Conservation (phyloP, 2,797 vertebrate genomes). For the Paramormyrops hopkinsi region DNA sequence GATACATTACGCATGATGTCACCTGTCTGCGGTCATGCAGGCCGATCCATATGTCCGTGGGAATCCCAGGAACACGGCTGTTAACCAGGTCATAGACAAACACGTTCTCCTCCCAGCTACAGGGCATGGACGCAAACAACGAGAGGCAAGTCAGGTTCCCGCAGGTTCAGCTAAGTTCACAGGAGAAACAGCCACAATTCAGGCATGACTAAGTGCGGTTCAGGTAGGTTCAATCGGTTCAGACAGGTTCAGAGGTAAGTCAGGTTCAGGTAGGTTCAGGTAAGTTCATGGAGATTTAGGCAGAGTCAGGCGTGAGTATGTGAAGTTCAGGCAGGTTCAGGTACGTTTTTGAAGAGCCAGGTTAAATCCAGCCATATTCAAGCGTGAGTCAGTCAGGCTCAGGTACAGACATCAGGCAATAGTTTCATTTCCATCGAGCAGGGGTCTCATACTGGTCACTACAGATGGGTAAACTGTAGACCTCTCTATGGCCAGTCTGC, state of each 20-base stretch:
- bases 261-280: background rate
- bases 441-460: background rate
- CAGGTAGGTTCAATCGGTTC: background rate
- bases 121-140: background rate
- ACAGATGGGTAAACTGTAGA: background rate
- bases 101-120: conserved; percentile 74
- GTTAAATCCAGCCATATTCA: background rate
- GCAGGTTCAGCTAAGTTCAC: background rate
- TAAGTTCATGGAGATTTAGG: background rate
- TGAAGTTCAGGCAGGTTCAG: background rate
- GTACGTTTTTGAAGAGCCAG: background rate
- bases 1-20: conserved; percentile 24
- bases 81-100: conserved; percentile 73
- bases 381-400: background rate
- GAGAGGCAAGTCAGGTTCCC: background rate
- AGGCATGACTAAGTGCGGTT: background rate
- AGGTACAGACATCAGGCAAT: background rate
- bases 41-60: conserved; percentile 67
- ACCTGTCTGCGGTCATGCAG: conserved; percentile 70
- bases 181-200: background rate
- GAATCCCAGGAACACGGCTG: conserved; percentile 69
- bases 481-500: background rate
- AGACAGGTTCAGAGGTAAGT: background rate
- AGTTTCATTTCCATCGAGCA: background rate
- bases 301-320: background rate